Evolutionary conservation across 2,113 vertebrate species (phyloP), one percentile per base, ranked within the genome.

Genomic region (Potamarius usumacintae): DNA sequence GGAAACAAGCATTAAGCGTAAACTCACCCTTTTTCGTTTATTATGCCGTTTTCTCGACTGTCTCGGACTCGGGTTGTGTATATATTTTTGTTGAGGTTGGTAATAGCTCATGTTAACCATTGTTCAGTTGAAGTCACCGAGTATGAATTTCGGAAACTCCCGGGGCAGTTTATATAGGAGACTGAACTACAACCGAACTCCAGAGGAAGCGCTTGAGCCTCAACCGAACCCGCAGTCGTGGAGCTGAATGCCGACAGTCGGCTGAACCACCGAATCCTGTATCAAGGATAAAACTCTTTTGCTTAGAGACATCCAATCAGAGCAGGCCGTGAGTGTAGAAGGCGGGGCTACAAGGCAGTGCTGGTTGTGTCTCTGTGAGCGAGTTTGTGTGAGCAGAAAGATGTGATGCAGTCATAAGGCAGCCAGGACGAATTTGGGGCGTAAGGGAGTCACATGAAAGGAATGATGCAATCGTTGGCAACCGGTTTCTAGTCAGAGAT

Each of bases 401-500:
- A 90, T 94, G 95, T 96, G 95, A 96, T 96, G 95, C 95, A 96
- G 95, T 95, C 95, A 94, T 93, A 93, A 95, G 95, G 95, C 94
- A 94, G 95, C 94, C 95, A 96, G 95, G 95, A 96, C 95, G 94
- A 96, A 96, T 95, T 94, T 95, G 95, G 95, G 95, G 95, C 95
- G 95, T 95, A 94, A 94, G 95, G 95, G 95, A 96, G 95, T 96
- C 95, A 96, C 95, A 96, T 96, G 95, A 96, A 96, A 96, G 95
- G 95, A 96, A 96, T 96, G 95, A 96, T 96, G 95, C 95, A 96
- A 96, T 95, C 93, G 93, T 95, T 96, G 95, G 95, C 95, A 96
- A 96, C 95, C 94, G 89, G 91, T 96, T 96, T 96, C 95, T 94
- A 95, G 94, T 94, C 92, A 92, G 94, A 94, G 95, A 96, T 96